Base-by-base conservation (phyloP, 2,113 vertebrate species). In the Ceratotherium simum region DNA sequence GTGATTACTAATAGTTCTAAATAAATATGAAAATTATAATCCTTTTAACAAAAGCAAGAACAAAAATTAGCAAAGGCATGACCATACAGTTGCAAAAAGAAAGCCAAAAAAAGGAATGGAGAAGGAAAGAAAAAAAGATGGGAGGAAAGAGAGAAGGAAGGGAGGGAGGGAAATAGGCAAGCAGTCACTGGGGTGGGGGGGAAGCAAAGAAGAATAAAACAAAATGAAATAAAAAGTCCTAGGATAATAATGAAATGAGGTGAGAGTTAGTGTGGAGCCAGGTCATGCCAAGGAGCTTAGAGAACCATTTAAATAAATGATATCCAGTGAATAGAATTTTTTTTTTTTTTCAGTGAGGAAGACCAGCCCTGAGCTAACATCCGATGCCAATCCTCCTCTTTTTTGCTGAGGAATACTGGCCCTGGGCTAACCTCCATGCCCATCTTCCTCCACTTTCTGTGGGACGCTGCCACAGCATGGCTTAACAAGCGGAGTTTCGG, bases 91-190 rank as follows among this genome's bases (percentile, higher is more conserved):
- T 76, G 60, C 9, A 81, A 81, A 93, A 81, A 56, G 17, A 75
- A 85, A 65, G 10, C 3, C 0, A 4, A 6, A 25, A 10, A 78
- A 54, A 27, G 11, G 5, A 76, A 36, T 6, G 9, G 76, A 18
- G 9, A 27, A 25, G 21, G 8, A n/a, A 69, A 67, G 33, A 51
- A 75, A 46, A 42, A 46, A 73, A 82, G 27, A 14, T 54, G 13
- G 9, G 27, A 27, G 6, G n/a, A 56, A 9, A 0, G 33, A 17
- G n/a, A 9, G 11, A n/a, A 21, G 1, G 13, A 9, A 29, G 3
- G 18, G 2, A 69, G 27, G 1, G 13, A 60, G 2, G 20, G 1
- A 64, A 10, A 70, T 8, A 12, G 12, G 3, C 0, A 79, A 4
- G 8, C 1, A 60, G 20, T 2, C 20, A 18, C 42, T 16, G 17